phyloP scores from a whole-genome alignment of 2,113 vertebrate species.

The Salvelinus namaycush region DNA sequence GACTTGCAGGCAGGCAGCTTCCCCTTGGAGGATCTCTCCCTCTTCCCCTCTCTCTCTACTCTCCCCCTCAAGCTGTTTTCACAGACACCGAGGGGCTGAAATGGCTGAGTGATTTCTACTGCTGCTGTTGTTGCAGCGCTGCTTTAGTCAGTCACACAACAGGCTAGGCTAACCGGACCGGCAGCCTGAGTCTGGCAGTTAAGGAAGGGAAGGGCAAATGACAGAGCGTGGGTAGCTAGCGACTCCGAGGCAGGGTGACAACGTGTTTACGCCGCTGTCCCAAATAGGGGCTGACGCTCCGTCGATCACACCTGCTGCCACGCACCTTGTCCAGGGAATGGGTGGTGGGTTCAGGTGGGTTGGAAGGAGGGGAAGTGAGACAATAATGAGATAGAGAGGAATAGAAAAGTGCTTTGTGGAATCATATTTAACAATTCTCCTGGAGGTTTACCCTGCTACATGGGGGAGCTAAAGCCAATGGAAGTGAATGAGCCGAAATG shows the following conservation, averaged over 20 bases:
- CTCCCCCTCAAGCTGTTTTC: slow-evolving; percentile 59
- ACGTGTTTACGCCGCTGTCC: slow-evolving; percentile 27
- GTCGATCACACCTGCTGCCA: slow-evolving; percentile 44
- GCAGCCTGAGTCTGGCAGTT: slow-evolving; percentile 46
- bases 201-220: slow-evolving; percentile 25
- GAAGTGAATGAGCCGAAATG: background rate
- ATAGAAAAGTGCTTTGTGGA: background rate
- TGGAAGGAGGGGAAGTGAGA: background rate
- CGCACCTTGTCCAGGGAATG: background rate
- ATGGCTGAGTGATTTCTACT: slow-evolving; percentile 63
- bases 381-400: background rate
- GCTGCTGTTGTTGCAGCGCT: slow-evolving; percentile 38
- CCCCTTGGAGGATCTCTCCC: slow-evolving; percentile 36
- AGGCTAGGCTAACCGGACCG: no score
- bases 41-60: slow-evolving; percentile 24
- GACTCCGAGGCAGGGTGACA: slow-evolving; percentile 37
- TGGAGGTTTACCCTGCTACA: background rate
- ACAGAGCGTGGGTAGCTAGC: slow-evolving; percentile 30
- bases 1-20: slow-evolving; percentile 52
- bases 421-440: background rate
- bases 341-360: background rate
- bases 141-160: slow-evolving; percentile 60
- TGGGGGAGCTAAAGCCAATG: background rate
- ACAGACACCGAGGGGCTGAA: slow-evolving; percentile 59
- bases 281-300: slow-evolving; percentile 41